These are phyloP conservation scores for Bufo bufo DNA, from an alignment of 2,113 vertebrate species.

Conservation along the genomic window DNA sequence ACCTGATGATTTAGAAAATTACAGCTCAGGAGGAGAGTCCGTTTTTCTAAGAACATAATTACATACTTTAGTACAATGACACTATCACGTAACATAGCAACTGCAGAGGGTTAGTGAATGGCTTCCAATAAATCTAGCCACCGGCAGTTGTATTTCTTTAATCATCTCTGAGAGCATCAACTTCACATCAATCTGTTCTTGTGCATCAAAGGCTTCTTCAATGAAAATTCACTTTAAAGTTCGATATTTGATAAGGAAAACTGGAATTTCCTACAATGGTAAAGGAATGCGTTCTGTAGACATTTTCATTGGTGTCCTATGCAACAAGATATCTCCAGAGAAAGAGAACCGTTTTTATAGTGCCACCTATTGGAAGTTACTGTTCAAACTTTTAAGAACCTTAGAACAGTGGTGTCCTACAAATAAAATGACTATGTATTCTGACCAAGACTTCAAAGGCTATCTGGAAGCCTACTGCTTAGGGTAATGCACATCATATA, in stretches of 20 bases:
- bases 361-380: no score
- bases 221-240: not conserved
- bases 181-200: not conserved
- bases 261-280: not conserved
- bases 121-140: not conserved
- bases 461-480: not conserved
- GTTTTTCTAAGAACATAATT: conserved; percentile 12
- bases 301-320: not conserved
- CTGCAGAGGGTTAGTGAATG: not conserved
- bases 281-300: no score
- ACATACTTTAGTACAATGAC: not conserved
- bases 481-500: not conserved
- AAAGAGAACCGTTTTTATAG: no score
- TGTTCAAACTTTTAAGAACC: no score
- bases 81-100: not conserved
- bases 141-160: not conserved
- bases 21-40: not conserved
- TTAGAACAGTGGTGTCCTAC: not conserved
- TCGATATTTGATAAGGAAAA: not conserved
- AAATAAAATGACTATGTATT: not conserved
- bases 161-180: not conserved
- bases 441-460: conserved; percentile 1
- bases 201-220: not conserved
- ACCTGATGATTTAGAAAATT: conserved; percentile 15
- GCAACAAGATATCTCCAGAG: no score